phyloP scores from a whole-genome alignment of 2,888 invertebrate genomes.

The Ceriagrion tenellum region DNA sequence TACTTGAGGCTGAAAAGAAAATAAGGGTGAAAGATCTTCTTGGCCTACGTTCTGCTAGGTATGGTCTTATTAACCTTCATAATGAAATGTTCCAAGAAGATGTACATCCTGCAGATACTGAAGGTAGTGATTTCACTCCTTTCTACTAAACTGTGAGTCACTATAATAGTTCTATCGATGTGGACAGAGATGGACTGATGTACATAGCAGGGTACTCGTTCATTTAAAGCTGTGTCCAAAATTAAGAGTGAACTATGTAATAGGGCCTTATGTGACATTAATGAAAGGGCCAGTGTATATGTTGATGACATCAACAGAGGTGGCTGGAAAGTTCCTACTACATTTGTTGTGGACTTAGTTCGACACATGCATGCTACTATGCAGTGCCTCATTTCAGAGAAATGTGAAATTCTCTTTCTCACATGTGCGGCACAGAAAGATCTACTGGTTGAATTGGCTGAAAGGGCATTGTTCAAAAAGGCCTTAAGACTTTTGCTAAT shows the following conservation, averaged over 20 bases:
- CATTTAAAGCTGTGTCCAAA: not conserved
- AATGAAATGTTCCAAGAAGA: not conserved
- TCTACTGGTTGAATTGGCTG: not conserved
- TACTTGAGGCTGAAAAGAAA: not conserved
- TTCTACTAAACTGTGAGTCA: not conserved
- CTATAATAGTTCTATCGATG: not conserved
- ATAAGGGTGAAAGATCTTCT: not conserved
- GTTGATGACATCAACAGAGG: not conserved
- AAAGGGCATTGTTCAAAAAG: too few relatives aligned
- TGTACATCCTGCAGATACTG: not conserved
- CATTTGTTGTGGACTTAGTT: not conserved
- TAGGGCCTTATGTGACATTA: not conserved
- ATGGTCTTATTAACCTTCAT: not conserved
- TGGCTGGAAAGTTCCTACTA: not conserved
- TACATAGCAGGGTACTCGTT: not conserved
- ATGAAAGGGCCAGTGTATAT: not conserved
- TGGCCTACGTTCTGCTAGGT: not conserved
- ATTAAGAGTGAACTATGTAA: not conserved
- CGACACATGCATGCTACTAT: too few relatives aligned
- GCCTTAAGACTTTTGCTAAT: too few relatives aligned
- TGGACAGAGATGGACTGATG: not conserved
- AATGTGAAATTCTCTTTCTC: not conserved
- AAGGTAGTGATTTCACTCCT: not conserved
- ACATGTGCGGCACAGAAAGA: not conserved
- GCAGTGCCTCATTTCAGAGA: not conserved